Evolutionary conservation across 2,888 invertebrate species (phyloP).

Genomic region (Molanna angustata): DNA sequence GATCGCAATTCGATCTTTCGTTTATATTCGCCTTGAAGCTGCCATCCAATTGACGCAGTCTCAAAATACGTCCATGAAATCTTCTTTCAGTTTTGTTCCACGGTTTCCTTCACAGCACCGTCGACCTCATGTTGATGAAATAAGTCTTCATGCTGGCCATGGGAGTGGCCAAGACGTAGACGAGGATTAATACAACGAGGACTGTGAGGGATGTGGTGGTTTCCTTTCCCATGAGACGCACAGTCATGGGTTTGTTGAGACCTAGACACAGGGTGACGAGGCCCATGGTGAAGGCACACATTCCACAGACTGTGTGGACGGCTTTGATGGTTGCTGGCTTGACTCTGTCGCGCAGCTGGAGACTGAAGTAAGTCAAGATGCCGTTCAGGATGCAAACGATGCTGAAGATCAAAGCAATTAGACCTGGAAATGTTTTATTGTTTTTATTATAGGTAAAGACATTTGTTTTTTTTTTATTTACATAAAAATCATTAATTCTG

Average conservation of each 20-base stretch:
- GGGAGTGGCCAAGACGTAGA: constrained; percentile 13
- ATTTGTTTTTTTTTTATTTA: too few species aligned
- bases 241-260: constrained; percentile 46
- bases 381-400: constrained; percentile 50
- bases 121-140: constrained; percentile 21
- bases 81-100: background rate
- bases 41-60: too few species aligned
- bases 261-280: constrained; percentile 49
- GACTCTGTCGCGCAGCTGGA: constrained; percentile 50
- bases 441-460: too few species aligned
- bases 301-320: constrained; percentile 53
- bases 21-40: too few species aligned
- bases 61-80: background rate
- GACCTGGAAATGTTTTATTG: constrained; percentile 46
- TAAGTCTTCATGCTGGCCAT: constrained; percentile 11
- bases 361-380: constrained; percentile 51
- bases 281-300: constrained; percentile 51
- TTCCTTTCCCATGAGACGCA: background rate
- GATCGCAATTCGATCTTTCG: too few species aligned
- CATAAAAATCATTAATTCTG: too few species aligned
- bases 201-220: constrained; percentile 8
- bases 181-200: constrained; percentile 13
- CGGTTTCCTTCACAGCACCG: constrained; percentile 3
- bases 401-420: constrained; percentile 51
- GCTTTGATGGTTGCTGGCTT: constrained; percentile 51